phyloP scores from a whole-genome alignment of 1,140 invertebrate genomes.

The Tetramorium parvispinum region DNA sequence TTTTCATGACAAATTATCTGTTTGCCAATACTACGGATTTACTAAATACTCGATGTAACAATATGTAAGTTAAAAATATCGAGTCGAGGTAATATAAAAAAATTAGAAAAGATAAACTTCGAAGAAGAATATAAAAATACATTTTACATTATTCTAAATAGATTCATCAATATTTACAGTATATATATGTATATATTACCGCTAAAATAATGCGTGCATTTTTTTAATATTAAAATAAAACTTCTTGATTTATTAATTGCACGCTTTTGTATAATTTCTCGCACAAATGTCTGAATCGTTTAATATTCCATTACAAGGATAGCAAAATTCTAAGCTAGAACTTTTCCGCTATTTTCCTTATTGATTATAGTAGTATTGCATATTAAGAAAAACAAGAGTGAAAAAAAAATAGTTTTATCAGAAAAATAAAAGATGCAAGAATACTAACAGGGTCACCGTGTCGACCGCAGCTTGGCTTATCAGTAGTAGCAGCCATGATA shows the following conservation, averaged over 20 bases:
- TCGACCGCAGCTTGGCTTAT: constrained; percentile 61
- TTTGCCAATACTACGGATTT: background rate
- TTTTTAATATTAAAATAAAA: background rate
- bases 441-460: constrained; percentile 79
- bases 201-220: background rate
- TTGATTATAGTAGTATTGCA: constrained; percentile 7
- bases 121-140: background rate
- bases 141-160: background rate
- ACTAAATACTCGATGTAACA: background rate
- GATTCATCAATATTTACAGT: background rate
- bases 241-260: background rate
- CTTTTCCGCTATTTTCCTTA: background rate
- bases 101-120: background rate
- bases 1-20: constrained; percentile 9
- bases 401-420: constrained; percentile 12
- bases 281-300: constrained; percentile 22
- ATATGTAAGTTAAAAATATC: constrained; percentile 16
- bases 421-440: constrained; percentile 9
- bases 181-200: background rate
- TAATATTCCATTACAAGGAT: background rate
- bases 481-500: constrained; percentile 64
- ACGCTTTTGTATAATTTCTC: background rate
- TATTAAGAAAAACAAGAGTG: background rate
- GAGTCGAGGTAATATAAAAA: background rate
- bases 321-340: background rate